These are phyloP conservation scores for Herpailurus yagouaroundi DNA, from an alignment of 2,113 vertebrate genomes.

Conservation along the genomic window DNA sequence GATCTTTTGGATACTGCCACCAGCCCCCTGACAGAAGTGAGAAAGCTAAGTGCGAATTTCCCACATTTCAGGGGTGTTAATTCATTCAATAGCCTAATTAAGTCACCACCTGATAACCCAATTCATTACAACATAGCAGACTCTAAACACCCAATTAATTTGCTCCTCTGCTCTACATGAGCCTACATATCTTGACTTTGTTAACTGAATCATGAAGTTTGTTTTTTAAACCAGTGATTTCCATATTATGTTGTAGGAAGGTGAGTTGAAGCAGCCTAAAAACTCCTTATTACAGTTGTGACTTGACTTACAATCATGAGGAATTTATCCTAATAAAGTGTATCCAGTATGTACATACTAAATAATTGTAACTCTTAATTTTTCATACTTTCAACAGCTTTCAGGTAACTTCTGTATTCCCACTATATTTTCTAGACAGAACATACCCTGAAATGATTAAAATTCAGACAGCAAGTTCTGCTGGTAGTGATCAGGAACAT, in stretches of 20 bases:
- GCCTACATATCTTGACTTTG: neutral
- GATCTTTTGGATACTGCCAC: constrained; percentile 42
- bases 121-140: constrained; percentile 37
- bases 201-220: constrained; percentile 22
- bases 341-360: neutral
- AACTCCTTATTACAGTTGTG: constrained; percentile 10
- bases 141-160: constrained; percentile 43
- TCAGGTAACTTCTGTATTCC: constrained; percentile 34
- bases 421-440: constrained; percentile 22
- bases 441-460: neutral
- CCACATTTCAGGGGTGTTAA: constrained; percentile 52
- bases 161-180: constrained; percentile 4
- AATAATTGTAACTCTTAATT: neutral
- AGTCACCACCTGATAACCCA: constrained; percentile 50
- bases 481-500: neutral
- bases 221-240: neutral
- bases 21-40: constrained; percentile 15
- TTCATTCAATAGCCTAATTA: constrained; percentile 58
- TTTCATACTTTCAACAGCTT: neutral
- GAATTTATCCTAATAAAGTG: constrained; percentile 6
- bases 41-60: constrained; percentile 46
- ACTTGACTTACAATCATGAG: constrained; percentile 1
- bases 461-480: neutral
- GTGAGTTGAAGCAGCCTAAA: neutral
- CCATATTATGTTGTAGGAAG: neutral